Conservation (phyloP, 2,113 vertebrate species). For the Notarius lentiginosus region DNA sequence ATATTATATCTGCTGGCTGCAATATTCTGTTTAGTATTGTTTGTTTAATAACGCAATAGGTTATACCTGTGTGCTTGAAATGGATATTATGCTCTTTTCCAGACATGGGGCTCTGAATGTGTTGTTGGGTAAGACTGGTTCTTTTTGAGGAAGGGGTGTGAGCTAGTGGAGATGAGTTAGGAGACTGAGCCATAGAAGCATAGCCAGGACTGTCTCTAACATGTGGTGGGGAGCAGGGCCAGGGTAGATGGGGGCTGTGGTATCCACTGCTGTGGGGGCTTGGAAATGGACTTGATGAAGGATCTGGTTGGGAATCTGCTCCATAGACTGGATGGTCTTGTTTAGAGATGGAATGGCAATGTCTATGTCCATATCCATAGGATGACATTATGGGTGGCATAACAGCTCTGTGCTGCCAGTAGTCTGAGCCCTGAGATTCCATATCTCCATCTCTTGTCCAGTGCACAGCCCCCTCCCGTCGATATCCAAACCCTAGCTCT, state of each 20-base stretch:
- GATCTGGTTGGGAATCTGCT: conserved; percentile 47
- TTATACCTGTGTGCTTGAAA: conserved; percentile 59
- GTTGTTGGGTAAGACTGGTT: conserved; percentile 49
- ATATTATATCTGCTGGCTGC: background rate
- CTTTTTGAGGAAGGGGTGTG: conserved; percentile 60
- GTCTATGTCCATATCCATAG: conserved; percentile 46
- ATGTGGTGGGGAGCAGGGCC: conserved; percentile 70
- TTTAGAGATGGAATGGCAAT: conserved; percentile 67
- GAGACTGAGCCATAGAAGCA: conserved; percentile 71
- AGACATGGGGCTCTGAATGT: background rate
- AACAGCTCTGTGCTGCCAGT: conserved; percentile 66
- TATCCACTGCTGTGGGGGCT: conserved; percentile 73
- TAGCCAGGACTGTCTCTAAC: conserved; percentile 71
- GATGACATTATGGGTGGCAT: conserved; percentile 49
- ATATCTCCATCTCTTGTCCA: conserved; percentile 59
- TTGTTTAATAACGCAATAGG: background rate
- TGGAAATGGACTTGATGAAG: conserved; percentile 51
- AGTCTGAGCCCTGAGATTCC: conserved; percentile 65
- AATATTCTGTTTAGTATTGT: background rate
- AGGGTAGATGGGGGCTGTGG: conserved; percentile 67
- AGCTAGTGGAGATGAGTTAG: conserved; percentile 67
- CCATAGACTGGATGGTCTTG: conserved; percentile 65
- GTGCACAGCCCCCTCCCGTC: conserved; percentile 56
- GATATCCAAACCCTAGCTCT: conserved; percentile 56
- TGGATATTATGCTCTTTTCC: conserved; percentile 46